Conservation (phyloP, 2,113 vertebrate genomes). For the Trinectes maculatus region DNA sequence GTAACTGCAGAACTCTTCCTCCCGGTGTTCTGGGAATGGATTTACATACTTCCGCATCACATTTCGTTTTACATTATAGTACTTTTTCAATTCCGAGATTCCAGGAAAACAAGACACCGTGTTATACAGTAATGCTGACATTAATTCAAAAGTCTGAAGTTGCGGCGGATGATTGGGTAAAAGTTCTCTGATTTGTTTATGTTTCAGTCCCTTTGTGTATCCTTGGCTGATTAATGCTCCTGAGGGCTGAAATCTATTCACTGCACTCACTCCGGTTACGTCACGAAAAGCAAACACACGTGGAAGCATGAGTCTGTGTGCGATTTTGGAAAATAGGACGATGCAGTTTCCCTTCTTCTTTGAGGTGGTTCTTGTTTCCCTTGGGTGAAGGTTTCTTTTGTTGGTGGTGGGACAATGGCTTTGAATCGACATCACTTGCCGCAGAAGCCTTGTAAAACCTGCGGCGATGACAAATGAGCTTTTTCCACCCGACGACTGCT, state of each 20-base stretch:
- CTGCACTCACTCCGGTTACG: slow-evolving; percentile 14
- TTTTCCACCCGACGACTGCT: slow-evolving; percentile 62
- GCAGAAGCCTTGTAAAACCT: slow-evolving; percentile 36
- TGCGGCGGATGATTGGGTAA: slow-evolving; percentile 2
- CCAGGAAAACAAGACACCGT: not conserved
- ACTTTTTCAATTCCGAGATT: not conserved
- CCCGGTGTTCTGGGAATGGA: not conserved
- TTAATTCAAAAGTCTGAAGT: not conserved
- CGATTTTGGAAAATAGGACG: slow-evolving; percentile 28
- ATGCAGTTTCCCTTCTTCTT: slow-evolving; percentile 2
- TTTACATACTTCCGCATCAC: too few relatives aligned
- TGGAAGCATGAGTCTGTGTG: not conserved
- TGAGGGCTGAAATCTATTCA: slow-evolving; percentile 6
- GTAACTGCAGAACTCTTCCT: not conserved
- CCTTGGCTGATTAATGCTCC: slow-evolving; percentile 35
- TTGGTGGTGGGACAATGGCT: slow-evolving; percentile 47
- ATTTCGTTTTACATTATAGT: too few relatives aligned
- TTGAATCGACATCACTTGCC: slow-evolving; percentile 30
- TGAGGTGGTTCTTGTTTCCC: slow-evolving; percentile 39
- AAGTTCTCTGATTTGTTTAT: slow-evolving; percentile 33
- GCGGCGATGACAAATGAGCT: slow-evolving; percentile 61
- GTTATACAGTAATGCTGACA: slow-evolving; percentile 3
- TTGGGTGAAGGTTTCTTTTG: slow-evolving; percentile 32
- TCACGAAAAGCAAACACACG: slow-evolving; percentile 34
- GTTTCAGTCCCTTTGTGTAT: slow-evolving; percentile 27